Base-by-base conservation (phyloP, 2,797 vertebrate species). In the Astyanax mexicanus region DNA sequence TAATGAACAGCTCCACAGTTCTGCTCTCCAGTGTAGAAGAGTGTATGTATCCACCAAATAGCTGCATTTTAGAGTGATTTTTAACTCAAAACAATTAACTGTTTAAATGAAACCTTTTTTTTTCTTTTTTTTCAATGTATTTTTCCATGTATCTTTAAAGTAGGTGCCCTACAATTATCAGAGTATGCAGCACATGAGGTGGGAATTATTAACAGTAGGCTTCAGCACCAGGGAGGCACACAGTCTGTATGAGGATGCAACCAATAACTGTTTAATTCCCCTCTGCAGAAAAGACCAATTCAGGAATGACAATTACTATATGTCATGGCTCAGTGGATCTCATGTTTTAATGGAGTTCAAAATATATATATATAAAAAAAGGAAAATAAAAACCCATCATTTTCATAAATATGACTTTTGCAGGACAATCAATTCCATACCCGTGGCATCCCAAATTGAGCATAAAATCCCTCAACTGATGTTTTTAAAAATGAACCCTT, bases 21-120 rank as follows among this genome's bases (percentile, higher is more conserved):
- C 21, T 65, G 55, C 13, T 49, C 60, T 77, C 74, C 78, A 83
- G 78, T 82, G 81, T 77, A 74, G 70, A 74, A 54, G 42, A 32
- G 29, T 2, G 5, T 29, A 52, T 54, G 10, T 55, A 3, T 15
- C 12, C 13, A 55, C 25, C 25, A 23, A 65, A 44, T 23, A 51
- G 52, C 38, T 65, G 38, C 32, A 52, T 38, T 72, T 72, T 71
- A 17, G 9, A 25, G 17, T 60, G 6, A 51, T 27, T 54, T 27
- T 51, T 6, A 54, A 54, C 54, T 54, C 3, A 27, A 52, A 55
- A 29, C 25, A 55, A 27, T 29, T 13, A 11, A 27, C 12, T 25
- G 11, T 12, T 25, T 25, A 29, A 4, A 55, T 4, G 55, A 5
- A 55, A 27, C 23, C 25, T 23, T 6, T 27, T 8, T 19, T 51